Evolutionary conservation across 2,888 invertebrate genomes (phyloP), one percentile per base, ranked within the genome.

Genomic region (Drosophila meridionalis): DNA sequence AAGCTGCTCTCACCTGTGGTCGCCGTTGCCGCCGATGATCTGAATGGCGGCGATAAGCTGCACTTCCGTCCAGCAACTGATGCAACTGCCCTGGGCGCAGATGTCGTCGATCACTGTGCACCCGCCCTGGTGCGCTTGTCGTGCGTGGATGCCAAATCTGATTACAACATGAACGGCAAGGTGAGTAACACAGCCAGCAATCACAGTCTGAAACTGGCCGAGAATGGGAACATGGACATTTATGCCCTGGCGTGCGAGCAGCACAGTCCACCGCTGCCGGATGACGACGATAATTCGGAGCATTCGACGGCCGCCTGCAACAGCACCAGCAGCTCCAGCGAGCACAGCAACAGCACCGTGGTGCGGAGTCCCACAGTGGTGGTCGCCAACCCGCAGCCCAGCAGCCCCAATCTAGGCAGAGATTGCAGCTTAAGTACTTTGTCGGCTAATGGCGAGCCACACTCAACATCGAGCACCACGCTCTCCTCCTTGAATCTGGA

Each of bases 291-390:
- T 56, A 91, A 90, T 45, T 92, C 92, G 14, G 92, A 92, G 61
- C 91, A 92, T 59, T 92, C 89, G 38, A 77, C 87, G 20, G 90
- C 91, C 7, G 92, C 92, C 12, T 91, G 92, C 69, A 92, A 89
- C 8, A 92, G 92, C 75, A 92, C 91, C 3, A 92, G 92, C 71
- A 92, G 92, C 76, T 92, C 92, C 60, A 92, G 92, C 71, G 92
- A 92, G 71, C 88, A 91, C 56, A 92, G 92, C 78, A 92, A 91
- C 62, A 92, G 90, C 76, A 92, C 92, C 26, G 92, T 92, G 55
- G 89, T 92, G 45, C 90, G 90, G 68, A 91, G 91, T 79, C 89
- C 92, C 14, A 90, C 89, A 32, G 87, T 82, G 28, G 71, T 77
- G 4, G 64, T 69, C 45, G 56, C 60, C 40, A 59, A 48, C 32